These are phyloP conservation scores for Prionailurus viverrinus DNA, from an alignment of 2,113 vertebrate genomes.

Conservation along the genomic window DNA sequence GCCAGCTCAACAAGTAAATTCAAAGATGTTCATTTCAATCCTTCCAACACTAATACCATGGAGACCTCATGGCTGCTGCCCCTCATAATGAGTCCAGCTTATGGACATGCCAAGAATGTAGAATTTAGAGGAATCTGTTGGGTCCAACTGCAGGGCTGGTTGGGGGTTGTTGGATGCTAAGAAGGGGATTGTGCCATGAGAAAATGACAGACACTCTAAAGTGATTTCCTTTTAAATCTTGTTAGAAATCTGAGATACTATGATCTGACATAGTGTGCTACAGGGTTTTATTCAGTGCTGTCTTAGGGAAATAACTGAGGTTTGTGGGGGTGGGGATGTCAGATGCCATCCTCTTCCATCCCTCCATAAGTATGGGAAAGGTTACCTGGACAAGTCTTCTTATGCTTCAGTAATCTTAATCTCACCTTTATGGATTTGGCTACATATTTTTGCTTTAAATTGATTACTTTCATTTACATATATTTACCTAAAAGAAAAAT, in stretches of 20 bases:
- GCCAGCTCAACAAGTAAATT: constrained; percentile 11
- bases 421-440: background rate
- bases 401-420: background rate
- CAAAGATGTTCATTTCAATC: constrained; percentile 29
- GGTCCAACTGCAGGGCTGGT: background rate
- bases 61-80: background rate
- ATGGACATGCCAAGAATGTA: background rate
- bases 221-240: constrained; percentile 26
- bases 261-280: background rate
- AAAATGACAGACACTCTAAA: background rate
- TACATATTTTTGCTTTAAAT: background rate
- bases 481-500: constrained; percentile 23
- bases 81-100: background rate
- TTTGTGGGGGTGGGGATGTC: background rate
- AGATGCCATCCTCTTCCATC: background rate
- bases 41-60: background rate
- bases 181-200: background rate
- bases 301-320: background rate
- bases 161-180: background rate
- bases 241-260: background rate
- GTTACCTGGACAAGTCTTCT: background rate
- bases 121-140: constrained; percentile 10
- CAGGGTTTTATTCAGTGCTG: background rate
- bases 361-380: background rate
- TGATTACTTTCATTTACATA: background rate